phyloP scores from a whole-genome alignment of 2,888 invertebrate species.

The Punctoribates punctum region DNA sequence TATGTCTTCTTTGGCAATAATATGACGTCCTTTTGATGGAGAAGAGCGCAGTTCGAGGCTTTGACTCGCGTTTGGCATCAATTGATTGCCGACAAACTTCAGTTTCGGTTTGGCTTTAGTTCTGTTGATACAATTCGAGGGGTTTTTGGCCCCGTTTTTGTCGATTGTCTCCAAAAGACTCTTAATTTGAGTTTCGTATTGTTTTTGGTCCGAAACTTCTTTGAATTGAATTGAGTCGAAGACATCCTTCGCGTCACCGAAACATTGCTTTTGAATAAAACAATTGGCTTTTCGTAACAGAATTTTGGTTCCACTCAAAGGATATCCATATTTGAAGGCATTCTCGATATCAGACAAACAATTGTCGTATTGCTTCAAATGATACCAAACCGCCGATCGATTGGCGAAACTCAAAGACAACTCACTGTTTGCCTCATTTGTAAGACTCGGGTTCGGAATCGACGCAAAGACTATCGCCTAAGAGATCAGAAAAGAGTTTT shows the following conservation, averaged over 20 bases:
- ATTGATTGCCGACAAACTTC: conserved; percentile 4
- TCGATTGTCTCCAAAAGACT: conserved; percentile 5
- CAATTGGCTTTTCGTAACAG: conserved; percentile 65
- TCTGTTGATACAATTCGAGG: conserved; percentile 4
- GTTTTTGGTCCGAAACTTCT: background rate
- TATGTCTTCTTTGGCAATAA: conserved; percentile 59
- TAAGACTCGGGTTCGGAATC: conserved; percentile 37
- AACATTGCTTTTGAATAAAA: conserved; percentile 52
- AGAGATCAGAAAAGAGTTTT: background rate
- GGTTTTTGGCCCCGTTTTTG: conserved; percentile 1
- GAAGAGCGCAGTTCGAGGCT: background rate
- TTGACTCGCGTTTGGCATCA: conserved; percentile 29
- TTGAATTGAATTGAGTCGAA: conserved; percentile 46
- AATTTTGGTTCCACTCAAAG: conserved; percentile 63
- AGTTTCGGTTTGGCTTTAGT: background rate
- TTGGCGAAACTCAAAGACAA: conserved; percentile 65
- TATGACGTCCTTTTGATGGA: background rate
- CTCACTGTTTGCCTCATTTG: conserved; percentile 52
- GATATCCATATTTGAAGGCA: conserved; percentile 63
- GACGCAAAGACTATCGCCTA: conserved; percentile 47
- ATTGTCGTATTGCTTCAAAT: conserved; percentile 62
- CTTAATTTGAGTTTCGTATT: background rate
- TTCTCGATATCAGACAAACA: conserved; percentile 63
- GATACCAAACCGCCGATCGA: conserved; percentile 65
- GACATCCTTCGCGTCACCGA: conserved; percentile 53